Evolutionary conservation across 2,113 vertebrate genomes (phyloP), one percentile per base, ranked within the genome.

Genomic region (Corythoichthys haematopterus): DNA sequence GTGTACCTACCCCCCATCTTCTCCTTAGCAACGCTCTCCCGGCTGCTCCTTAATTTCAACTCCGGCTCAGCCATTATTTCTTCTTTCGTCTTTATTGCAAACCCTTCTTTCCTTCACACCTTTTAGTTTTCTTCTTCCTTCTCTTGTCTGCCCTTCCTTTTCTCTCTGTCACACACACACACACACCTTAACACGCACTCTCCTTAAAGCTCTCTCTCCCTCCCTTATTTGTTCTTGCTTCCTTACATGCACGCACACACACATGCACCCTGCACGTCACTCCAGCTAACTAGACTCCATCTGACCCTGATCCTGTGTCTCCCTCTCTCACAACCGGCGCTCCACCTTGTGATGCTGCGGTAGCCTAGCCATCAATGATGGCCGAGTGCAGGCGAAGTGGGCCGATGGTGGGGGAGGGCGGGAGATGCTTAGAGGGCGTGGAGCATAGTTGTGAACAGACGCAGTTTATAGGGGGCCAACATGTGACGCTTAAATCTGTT

Each of bases 1-100:
- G 20, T 57, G 20, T 46, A 88, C 88, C 74, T 86, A 92, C 89
- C 87, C 55, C 64, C 87, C 68, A 84, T 87, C 82, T 88, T 86
- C 70, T 83, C 86, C 84, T 90, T 90, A 72, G 86, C 81, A 57
- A 90, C 74, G 40, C 78, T 89, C 70, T 91, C 89, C 50, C 85
- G 76, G n/a, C 88, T 91, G 83, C 86, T 80, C 72, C 86, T 82
- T 20, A 60, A 89, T 77, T 91, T 92, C 81, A 92, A 80, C 84
- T 90, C 89, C 4, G 84, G 85, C 79, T 88, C 86, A 63, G 85
- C 85, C 88, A 88, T 89, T 71, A 81, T 87, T 75, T 38, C 64
- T 37, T 68, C 72, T 80, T 65, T 74, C 67, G 43, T 73, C 65
- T 84, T 66, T 67, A 64, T 77, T 81, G 38, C 61, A 47, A 55